These are phyloP conservation scores for Ochropacha duplaris DNA, from an alignment of 2,888 invertebrate genomes.

Conservation along the genomic window DNA sequence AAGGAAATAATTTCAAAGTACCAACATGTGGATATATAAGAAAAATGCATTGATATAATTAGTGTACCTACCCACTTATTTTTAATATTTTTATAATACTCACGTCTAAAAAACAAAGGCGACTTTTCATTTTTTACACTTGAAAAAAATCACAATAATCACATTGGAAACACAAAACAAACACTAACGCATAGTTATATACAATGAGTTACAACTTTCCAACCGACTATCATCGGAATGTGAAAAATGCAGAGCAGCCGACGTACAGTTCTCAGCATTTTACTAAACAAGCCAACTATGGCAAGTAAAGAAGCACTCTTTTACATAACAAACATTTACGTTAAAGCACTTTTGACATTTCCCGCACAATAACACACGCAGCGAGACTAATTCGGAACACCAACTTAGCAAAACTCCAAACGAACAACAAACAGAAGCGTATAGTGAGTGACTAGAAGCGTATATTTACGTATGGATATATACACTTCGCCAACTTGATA, in stretches of 20 bases:
- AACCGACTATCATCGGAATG: conserved; percentile 62
- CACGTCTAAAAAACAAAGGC: conserved; percentile 44
- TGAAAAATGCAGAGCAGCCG: conserved; percentile 52
- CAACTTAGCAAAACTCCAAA: conserved; percentile 63
- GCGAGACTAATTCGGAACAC: conserved; percentile 56
- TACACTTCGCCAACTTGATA: conserved; percentile 16
- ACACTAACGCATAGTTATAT: conserved; percentile 43
- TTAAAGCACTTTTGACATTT: conserved; percentile 49
- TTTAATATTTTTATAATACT: conserved; percentile 32
- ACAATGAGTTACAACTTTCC: conserved; percentile 54
- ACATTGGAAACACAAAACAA: conserved; percentile 22
- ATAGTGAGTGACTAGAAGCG: conserved; percentile 63
- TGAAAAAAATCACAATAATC: conserved; percentile 34
- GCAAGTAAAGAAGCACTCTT: conserved; percentile 28
- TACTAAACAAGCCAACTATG: conserved; percentile 33
- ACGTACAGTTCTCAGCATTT: conserved; percentile 42
- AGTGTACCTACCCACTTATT: too few relatives aligned
- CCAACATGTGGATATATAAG: neutral
- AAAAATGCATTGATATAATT: neutral
- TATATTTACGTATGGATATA: conserved; percentile 29
- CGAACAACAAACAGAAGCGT: conserved; percentile 63
- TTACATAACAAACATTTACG: conserved; percentile 22
- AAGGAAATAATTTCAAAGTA: neutral
- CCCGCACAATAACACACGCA: conserved; percentile 46
- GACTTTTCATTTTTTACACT: conserved; percentile 45